Percentiles rank a stretch among this genome's conserved stretches.
phyloP scores from a whole-genome alignment of 2,888 invertebrate genomes.

The Encarsia formosa region DNA sequence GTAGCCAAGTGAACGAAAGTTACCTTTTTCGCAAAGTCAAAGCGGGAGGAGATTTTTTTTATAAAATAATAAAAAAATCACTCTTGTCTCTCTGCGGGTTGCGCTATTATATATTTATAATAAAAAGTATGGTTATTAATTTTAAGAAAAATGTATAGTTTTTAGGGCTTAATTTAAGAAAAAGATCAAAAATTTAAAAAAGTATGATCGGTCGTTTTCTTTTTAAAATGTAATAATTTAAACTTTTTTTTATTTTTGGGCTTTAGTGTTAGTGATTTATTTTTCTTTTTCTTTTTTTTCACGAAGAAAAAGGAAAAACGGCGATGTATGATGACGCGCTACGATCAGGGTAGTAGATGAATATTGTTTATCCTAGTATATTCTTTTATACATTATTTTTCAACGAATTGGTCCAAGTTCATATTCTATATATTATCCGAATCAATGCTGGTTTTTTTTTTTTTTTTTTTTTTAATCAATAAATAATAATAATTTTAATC shows the following conservation, averaged over 20 bases:
- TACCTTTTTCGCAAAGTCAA: constrained; percentile 18
- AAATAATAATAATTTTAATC: too few species aligned
- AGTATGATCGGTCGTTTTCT: constrained; percentile 7
- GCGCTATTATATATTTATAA: constrained; percentile 7
- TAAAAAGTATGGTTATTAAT: constrained; percentile 11
- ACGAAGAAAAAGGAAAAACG: not conserved
- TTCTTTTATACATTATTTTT: too few species aligned
- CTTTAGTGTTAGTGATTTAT: constrained; percentile 44
- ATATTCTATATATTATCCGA: too few species aligned
- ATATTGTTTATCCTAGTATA: constrained; percentile 20
- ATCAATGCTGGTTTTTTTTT: too few species aligned
- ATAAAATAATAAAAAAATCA: too few species aligned
- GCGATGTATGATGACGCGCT: constrained; percentile 27
- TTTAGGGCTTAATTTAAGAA: too few species aligned
- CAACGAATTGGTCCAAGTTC: too few species aligned
- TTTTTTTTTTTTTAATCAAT: too few species aligned
- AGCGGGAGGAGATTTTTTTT: constrained; percentile 12
- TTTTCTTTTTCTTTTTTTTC: constrained; percentile 12
- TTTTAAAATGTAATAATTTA: not conserved
- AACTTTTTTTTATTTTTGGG: constrained; percentile 37
- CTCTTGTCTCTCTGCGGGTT: constrained; percentile 10
- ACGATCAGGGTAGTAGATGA: constrained; percentile 28
- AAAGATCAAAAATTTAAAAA: too few species aligned
- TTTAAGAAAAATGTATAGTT: too few species aligned
- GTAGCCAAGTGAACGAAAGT: constrained; percentile 11